A percentile compares a stretch with the other conserved stretches of the same genome.
These are phyloP conservation scores for Drosophila infuscata DNA, from an alignment of 2,888 invertebrate species.

Conservation along the genomic window DNA sequence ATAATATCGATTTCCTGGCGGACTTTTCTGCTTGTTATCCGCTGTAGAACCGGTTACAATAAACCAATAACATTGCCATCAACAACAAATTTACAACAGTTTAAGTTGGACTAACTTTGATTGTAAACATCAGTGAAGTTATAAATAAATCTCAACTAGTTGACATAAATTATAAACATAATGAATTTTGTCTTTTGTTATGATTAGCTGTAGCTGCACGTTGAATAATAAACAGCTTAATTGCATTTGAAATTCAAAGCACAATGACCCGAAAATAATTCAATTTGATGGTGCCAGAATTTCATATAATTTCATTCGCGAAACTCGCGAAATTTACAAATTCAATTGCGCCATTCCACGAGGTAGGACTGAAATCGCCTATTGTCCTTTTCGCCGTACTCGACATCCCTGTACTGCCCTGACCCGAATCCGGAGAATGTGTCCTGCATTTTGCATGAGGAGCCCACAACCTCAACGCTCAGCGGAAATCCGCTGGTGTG, in stretches of 20 bases:
- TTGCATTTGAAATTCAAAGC: slow-evolving; percentile 71
- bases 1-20: not conserved
- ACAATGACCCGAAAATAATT: slow-evolving; percentile 56
- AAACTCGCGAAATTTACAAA: slow-evolving; percentile 45
- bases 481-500: slow-evolving; percentile 66
- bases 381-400: not conserved
- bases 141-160: not conserved
- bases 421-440: slow-evolving; percentile 17
- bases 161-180: not conserved
- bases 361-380: slow-evolving; percentile 7
- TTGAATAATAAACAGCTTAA: slow-evolving; percentile 39
- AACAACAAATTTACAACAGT: not conserved
- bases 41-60: not conserved
- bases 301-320: slow-evolving; percentile 22
- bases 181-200: not conserved
- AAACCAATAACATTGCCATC: not conserved
- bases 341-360: slow-evolving; percentile 47
- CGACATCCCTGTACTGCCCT: not conserved
- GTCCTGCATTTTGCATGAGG: slow-evolving; percentile 67
- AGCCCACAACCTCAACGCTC: slow-evolving; percentile 42
- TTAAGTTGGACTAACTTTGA: not conserved
- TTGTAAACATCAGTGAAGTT: not conserved
- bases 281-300: slow-evolving; percentile 48
- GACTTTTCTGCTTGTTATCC: not conserved
- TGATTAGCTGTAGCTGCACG: not conserved